Percentiles rank a stretch among this genome's conserved stretches.
phyloP scores from a whole-genome alignment of 1,140 invertebrate species.

The Pogonomyrmex californicus region DNA sequence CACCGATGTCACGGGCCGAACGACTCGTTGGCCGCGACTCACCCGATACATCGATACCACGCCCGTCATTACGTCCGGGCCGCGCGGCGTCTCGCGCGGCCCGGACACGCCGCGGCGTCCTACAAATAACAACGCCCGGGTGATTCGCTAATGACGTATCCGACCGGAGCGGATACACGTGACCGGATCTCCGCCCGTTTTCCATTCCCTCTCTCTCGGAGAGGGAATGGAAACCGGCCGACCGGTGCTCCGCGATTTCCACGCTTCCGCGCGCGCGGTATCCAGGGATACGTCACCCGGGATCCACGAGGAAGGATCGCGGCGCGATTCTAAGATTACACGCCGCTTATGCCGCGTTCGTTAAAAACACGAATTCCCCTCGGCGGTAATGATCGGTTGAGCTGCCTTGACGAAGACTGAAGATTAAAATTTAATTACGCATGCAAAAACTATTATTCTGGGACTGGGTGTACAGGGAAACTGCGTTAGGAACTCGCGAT shows the following conservation, averaged over 20 bases:
- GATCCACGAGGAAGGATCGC: conserved; percentile 10
- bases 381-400: background rate
- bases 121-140: conserved; percentile 72
- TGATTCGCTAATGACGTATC: conserved; percentile 70
- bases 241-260: background rate
- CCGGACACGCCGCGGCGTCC: conserved; percentile 33
- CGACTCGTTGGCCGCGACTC: conserved; percentile 72
- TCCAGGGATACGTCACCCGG: background rate
- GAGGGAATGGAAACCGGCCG: background rate
- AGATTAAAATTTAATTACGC: conserved; percentile 25
- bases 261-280: conserved; percentile 45
- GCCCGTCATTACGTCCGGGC: conserved; percentile 66
- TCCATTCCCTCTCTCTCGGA: conserved; percentile 25
- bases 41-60: conserved; percentile 76
- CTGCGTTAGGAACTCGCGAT: background rate
- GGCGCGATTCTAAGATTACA: conserved; percentile 20
- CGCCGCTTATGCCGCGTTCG: conserved; percentile 28
- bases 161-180: conserved; percentile 62
- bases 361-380: background rate
- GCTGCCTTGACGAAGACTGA: background rate
- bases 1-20: conserved; percentile 75
- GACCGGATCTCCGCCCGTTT: conserved; percentile 74
- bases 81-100: background rate
- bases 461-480: background rate
- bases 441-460: too few relatives aligned